Evolutionary conservation across 2,888 invertebrate species (phyloP).

Genomic region (Deroplatys truncata): DNA sequence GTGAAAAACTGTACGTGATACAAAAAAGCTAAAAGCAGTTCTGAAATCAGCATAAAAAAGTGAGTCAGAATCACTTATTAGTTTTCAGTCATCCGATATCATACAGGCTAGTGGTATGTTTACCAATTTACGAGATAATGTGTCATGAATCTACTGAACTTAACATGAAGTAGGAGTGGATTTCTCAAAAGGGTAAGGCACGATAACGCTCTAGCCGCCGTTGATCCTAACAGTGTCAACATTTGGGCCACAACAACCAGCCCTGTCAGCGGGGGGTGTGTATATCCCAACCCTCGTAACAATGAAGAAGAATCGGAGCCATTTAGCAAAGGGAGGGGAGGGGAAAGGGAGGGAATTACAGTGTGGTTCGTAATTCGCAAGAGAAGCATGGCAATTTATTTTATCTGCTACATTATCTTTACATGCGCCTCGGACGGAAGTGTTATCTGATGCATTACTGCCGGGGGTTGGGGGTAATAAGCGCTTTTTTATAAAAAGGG

Average conservation of each 20-base stretch:
- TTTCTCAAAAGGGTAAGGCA: neutral
- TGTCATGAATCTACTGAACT: no score
- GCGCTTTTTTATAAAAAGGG: neutral
- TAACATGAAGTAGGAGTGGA: neutral
- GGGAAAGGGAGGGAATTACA: neutral
- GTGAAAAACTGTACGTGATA: no score
- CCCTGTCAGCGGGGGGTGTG: neutral
- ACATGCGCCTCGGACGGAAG: neutral
- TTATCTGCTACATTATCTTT: neutral
- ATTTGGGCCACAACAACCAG: neutral
- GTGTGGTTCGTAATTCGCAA: neutral
- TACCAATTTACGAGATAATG: no score
- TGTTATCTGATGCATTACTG: neutral
- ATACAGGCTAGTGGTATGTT: no score
- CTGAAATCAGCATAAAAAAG: no score
- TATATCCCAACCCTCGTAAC: neutral
- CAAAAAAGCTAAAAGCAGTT: no score
- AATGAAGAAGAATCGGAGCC: neutral
- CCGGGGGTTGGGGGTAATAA: neutral
- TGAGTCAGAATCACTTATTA: no score
- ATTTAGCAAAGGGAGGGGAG: neutral
- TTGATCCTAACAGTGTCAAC: neutral
- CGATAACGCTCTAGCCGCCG: no score
- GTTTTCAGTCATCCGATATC: no score
- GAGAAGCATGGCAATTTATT: neutral